phyloP scores from a whole-genome alignment of 2,888 invertebrate genomes.

The Choristoneura rosaceana region DNA sequence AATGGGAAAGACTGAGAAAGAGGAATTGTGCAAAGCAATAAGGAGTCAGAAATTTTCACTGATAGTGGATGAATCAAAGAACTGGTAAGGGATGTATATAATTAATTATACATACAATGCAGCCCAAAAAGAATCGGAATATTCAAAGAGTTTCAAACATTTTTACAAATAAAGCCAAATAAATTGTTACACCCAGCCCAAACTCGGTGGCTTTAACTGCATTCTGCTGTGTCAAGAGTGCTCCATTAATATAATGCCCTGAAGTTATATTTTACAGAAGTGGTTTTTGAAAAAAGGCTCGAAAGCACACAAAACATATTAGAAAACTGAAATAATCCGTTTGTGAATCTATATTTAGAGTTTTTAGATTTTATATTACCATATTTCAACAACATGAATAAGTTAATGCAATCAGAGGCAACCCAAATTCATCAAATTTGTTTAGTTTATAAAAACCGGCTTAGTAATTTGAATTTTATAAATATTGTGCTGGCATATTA shows the following conservation, averaged over 20 bases:
- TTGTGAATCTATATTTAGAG: conserved; percentile 12
- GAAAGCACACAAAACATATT: conserved; percentile 7
- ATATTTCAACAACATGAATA: conserved; percentile 20
- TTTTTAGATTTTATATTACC: conserved; percentile 20
- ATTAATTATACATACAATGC: conserved; percentile 7
- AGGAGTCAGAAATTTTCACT: conserved; percentile 15
- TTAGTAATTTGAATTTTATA: no score
- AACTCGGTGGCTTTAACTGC: conserved; percentile 24
- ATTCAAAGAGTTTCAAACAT: conserved; percentile 21
- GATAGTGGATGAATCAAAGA: conserved; percentile 20
- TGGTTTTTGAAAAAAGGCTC: conserved; percentile 1
- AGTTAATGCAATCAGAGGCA: conserved; percentile 20
- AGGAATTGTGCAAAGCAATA: conserved; percentile 8
- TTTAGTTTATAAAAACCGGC: no score
- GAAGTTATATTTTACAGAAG: conserved; percentile 24
- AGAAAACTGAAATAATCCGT: conserved; percentile 25
- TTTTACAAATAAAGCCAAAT: conserved; percentile 19
- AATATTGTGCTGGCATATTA: no score
- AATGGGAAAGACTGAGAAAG: conserved; percentile 22
- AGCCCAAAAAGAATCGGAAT: conserved; percentile 20
- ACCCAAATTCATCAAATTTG: conserved; percentile 18
- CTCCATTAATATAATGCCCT: conserved; percentile 23
- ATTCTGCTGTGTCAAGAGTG: conserved; percentile 21
- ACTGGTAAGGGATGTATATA: conserved; percentile 18
- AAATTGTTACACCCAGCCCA: conserved; percentile 20